phyloP scores from a whole-genome alignment of 2,797 vertebrate genomes.

The Chanos chanos region DNA sequence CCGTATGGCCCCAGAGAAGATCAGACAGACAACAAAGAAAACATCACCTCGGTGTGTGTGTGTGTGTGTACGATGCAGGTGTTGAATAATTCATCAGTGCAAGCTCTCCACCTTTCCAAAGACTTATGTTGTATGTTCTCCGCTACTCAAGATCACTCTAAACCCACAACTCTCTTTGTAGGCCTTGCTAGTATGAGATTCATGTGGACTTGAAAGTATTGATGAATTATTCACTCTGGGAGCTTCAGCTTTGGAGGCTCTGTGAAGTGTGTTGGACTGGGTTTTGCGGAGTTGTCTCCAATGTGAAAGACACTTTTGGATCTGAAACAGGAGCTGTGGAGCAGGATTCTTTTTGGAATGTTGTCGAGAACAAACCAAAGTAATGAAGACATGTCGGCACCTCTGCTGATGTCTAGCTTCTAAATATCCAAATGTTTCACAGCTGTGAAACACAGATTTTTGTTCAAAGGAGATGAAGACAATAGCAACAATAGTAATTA shows the following conservation, averaged over 20 bases:
- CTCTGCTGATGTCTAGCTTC: slow-evolving; percentile 43
- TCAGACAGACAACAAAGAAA: too few species aligned
- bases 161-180: background rate
- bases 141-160: background rate
- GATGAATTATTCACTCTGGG: slow-evolving; percentile 40
- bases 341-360: background rate
- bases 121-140: background rate
- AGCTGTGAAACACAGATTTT: slow-evolving; percentile 23
- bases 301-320: slow-evolving; percentile 26
- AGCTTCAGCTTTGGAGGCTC: background rate
- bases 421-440: slow-evolving; percentile 33
- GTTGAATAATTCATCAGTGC: background rate
- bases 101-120: background rate
- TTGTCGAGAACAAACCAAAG: too few species aligned
- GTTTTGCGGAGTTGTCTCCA: slow-evolving; percentile 13
- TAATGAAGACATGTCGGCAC: too few species aligned
- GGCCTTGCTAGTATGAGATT: background rate
- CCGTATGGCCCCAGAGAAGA: too few species aligned
- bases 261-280: background rate
- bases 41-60: too few species aligned
- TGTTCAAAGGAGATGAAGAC: slow-evolving; percentile 10
- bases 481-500: too few species aligned
- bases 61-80: too few species aligned
- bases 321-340: slow-evolving; percentile 11
- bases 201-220: slow-evolving; percentile 1